phyloP scores from a whole-genome alignment of 2,113 vertebrate genomes.

The Neodontobutis hainanensis region DNA sequence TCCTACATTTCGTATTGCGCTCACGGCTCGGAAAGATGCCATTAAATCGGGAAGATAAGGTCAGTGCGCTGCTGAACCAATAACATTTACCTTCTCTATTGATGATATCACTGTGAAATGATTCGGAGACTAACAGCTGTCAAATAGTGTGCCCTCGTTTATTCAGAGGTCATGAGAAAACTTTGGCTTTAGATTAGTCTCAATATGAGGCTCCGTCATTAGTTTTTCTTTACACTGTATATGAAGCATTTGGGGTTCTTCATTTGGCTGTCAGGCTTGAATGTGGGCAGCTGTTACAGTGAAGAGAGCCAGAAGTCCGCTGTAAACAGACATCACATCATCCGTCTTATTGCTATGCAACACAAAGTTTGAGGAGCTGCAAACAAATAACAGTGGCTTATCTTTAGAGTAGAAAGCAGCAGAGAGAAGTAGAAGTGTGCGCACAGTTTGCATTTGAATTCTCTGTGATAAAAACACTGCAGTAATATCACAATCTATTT shows the following conservation, averaged over 20 bases:
- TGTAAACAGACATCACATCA: constrained; percentile 6
- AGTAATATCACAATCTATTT: no score
- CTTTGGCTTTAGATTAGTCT: neutral
- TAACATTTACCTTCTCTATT: constrained; percentile 6
- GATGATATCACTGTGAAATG: neutral
- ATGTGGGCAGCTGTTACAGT: constrained; percentile 8
- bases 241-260: neutral
- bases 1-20: constrained; percentile 13
- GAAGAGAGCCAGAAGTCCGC: constrained; percentile 13
- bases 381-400: neutral
- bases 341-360: constrained; percentile 14
- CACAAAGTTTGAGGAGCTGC: constrained; percentile 1
- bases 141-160: neutral
- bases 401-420: neutral
- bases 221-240: neutral
- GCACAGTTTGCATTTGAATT: neutral
- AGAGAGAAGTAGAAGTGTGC: neutral
- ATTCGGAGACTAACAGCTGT: neutral
- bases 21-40: constrained; percentile 1
- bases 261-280: constrained; percentile 1
- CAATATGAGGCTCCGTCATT: neutral
- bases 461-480: neutral
- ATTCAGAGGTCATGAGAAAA: neutral
- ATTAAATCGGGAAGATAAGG: constrained; percentile 16
- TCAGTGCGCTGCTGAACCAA: neutral